Conservation (phyloP, 2,888 invertebrate genomes). For the Brachyptera risi region DNA sequence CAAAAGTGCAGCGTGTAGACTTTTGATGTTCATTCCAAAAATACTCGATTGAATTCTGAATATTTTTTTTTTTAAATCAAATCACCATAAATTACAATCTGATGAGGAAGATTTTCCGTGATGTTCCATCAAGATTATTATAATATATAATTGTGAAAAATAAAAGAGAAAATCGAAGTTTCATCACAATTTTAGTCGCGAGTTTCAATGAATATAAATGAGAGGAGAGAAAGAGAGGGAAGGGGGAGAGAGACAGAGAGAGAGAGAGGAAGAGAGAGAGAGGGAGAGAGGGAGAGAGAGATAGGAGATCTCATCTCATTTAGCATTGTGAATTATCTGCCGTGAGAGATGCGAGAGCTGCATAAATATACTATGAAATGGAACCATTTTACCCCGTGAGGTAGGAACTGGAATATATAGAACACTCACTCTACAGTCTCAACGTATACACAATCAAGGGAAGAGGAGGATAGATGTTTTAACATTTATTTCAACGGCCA, state of each 20-base stretch:
- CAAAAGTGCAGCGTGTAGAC: too few species aligned
- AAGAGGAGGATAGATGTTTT: not conserved
- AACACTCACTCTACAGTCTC: too few species aligned
- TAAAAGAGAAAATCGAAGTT: not conserved
- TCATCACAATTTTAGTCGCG: not conserved
- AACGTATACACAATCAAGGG: too few species aligned
- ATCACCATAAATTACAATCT: too few species aligned
- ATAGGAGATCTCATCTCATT: not conserved
- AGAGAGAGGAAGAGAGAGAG: not conserved
- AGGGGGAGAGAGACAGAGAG: not conserved
- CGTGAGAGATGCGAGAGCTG: conserved; percentile 2
- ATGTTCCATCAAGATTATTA: too few species aligned
- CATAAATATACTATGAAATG: conserved; percentile 11
- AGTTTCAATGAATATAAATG: conserved; percentile 6
- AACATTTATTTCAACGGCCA: not conserved
- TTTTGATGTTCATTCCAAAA: too few species aligned
- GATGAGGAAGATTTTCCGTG: too few species aligned
- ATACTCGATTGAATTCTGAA: too few species aligned
- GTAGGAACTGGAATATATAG: too few species aligned
- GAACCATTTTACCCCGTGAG: not conserved
- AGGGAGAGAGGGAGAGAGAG: not conserved
- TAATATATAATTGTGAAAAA: too few species aligned
- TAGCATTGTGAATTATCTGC: not conserved
- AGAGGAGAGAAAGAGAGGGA: not conserved
- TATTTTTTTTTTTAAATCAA: too few species aligned